A percentile compares a stretch with the other conserved stretches of the same genome.
Conservation (phyloP, 2,888 invertebrate genomes). For the Teinopalpus imperialis region DNA sequence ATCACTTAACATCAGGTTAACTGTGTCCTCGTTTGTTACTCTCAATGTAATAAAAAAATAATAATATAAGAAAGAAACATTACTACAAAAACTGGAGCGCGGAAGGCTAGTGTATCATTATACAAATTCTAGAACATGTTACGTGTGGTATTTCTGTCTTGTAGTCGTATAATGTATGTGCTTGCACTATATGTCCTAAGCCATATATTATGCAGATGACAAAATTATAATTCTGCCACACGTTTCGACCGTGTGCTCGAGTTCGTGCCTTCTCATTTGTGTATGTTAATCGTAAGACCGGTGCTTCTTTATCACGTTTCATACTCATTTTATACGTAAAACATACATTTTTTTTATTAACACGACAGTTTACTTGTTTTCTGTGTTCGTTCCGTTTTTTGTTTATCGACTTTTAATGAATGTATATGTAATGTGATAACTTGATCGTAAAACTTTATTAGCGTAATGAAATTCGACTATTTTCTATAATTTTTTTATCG, state of each 20-base stretch:
- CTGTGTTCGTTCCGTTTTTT: slow-evolving; percentile 10
- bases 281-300: slow-evolving; percentile 24
- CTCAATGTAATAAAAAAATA: too few relatives aligned
- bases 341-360: slow-evolving; percentile 24
- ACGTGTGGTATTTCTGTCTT: neutral
- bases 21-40: too few relatives aligned
- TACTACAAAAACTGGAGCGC: too few relatives aligned
- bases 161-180: slow-evolving; percentile 10
- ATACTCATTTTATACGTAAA: slow-evolving; percentile 1
- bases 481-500: too few relatives aligned
- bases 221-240: slow-evolving; percentile 26
- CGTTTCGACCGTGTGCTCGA: slow-evolving; percentile 23
- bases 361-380: slow-evolving; percentile 19
- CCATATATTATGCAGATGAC: slow-evolving; percentile 28
- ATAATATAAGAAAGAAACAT: too few relatives aligned
- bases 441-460: slow-evolving; percentile 20
- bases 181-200: slow-evolving; percentile 17
- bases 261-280: slow-evolving; percentile 25
- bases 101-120: too few relatives aligned
- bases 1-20: too few relatives aligned
- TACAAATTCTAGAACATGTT: slow-evolving; percentile 1
- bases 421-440: slow-evolving; percentile 16
- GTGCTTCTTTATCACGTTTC: slow-evolving; percentile 15
- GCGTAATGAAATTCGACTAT: too few relatives aligned
- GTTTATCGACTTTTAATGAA: slow-evolving; percentile 25